Conservation (phyloP, 2,888 invertebrate species). For the Coremacera marginata region DNA sequence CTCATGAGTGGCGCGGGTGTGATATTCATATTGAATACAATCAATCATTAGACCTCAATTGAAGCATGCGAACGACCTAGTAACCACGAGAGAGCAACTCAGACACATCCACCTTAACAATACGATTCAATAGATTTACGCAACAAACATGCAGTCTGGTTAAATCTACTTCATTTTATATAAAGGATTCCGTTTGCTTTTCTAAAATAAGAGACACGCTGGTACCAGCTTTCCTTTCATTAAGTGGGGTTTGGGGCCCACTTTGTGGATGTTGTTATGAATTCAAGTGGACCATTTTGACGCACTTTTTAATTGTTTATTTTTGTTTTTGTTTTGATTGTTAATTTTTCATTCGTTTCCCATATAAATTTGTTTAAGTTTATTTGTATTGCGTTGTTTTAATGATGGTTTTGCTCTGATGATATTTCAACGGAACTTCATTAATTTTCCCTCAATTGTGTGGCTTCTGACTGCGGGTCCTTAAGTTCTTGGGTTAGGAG, state of each 20-base stretch:
- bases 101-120: not conserved
- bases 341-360: conserved; percentile 9
- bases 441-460: conserved; percentile 56
- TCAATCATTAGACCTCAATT: conserved; percentile 53
- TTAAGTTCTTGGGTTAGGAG: not conserved
- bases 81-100: not conserved
- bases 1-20: conserved; percentile 49
- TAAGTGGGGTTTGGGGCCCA: conserved; percentile 9
- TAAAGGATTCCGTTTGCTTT: conserved; percentile 52
- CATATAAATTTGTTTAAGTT: conserved; percentile 37
- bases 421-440: conserved; percentile 58
- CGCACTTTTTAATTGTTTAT: conserved; percentile 57
- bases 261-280: not conserved
- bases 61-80: not conserved
- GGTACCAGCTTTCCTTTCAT: conserved; percentile 47
- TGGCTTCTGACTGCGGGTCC: conserved; percentile 2
- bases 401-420: conserved; percentile 31
- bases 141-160: conserved; percentile 56
- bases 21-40: conserved; percentile 54
- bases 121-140: not conserved
- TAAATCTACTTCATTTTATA: not conserved
- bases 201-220: conserved; percentile 53
- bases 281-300: conserved; percentile 27
- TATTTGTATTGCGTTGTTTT: conserved; percentile 46
- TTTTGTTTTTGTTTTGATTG: conserved; percentile 40